A percentile compares a stretch with the other conserved stretches of the same genome.
Evolutionary conservation across 2,797 vertebrate species (phyloP).

Genomic region (Bradypodion ventrale): DNA sequence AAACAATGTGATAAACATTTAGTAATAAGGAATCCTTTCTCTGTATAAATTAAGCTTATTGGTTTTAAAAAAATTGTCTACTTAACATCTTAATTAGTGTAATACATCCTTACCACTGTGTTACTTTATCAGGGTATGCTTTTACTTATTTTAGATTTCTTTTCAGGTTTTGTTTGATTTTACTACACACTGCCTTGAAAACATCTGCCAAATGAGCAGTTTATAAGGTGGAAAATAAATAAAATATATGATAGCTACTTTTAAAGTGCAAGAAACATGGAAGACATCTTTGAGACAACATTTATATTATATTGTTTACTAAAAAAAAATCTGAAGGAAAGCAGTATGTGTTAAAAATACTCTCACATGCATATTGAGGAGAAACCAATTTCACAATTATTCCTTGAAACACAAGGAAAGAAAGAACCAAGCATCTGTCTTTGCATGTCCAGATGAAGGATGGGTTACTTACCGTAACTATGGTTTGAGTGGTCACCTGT

Average conservation of each 20-base stretch:
- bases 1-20: background rate
- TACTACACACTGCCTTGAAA: background rate
- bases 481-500: no score
- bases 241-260: background rate
- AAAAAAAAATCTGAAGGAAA: constrained; percentile 19
- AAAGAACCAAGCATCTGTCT: background rate
- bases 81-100: background rate
- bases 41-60: no score
- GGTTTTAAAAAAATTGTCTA: no score
- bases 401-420: background rate
- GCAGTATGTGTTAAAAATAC: constrained; percentile 29
- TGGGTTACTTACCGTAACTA: no score
- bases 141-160: background rate
- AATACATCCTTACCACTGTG: background rate
- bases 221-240: background rate
- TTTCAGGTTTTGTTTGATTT: background rate
- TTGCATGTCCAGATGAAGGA: background rate
- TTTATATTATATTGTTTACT: background rate
- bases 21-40: background rate
- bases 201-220: background rate
- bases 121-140: background rate
- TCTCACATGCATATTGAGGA: background rate
- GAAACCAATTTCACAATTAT: background rate
- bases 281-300: background rate
- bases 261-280: constrained; percentile 22